phyloP scores from a whole-genome alignment of 1,140 invertebrate species.

The Drosophila watanabei region DNA sequence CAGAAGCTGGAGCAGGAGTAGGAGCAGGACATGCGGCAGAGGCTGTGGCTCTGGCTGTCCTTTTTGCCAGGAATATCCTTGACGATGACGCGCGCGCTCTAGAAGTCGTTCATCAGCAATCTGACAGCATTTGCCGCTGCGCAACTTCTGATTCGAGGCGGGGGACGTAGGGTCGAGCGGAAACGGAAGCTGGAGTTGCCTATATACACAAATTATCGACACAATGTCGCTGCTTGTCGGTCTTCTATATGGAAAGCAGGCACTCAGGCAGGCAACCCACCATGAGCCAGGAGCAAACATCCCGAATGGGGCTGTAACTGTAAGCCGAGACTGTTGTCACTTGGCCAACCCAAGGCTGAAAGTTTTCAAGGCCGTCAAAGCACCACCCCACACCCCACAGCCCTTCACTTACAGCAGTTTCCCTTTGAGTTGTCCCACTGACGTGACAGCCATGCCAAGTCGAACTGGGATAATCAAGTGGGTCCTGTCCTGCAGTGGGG shows the following conservation, averaged over 20 bases:
- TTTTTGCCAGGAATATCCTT: slow-evolving; percentile 48
- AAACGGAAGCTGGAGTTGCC: slow-evolving; percentile 43
- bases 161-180: not conserved
- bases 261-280: not conserved
- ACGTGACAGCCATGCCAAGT: slow-evolving; percentile 56
- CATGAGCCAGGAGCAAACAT: slow-evolving; percentile 5
- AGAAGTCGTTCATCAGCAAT: slow-evolving; percentile 48
- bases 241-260: slow-evolving; percentile 52
- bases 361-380: slow-evolving; percentile 56
- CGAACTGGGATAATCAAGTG: slow-evolving; percentile 41
- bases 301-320: slow-evolving; percentile 33
- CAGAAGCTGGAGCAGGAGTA: slow-evolving; percentile 18
- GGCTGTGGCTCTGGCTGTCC: slow-evolving; percentile 21
- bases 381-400: slow-evolving; percentile 21
- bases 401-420: slow-evolving; percentile 17
- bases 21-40: slow-evolving; percentile 8
- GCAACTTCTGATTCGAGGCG: slow-evolving; percentile 57
- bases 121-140: slow-evolving; percentile 54
- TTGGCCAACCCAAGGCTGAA: slow-evolving; percentile 52
- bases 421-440: slow-evolving; percentile 48
- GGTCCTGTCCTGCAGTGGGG: slow-evolving; percentile 3
- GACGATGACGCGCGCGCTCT: slow-evolving; percentile 57
- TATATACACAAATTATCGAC: slow-evolving; percentile 76
- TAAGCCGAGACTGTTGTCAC: slow-evolving; percentile 51
- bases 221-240: slow-evolving; percentile 57